Percentiles rank a stretch among this genome's conserved stretches.
These are phyloP conservation scores for Arbacia lixula DNA, from an alignment of 53 echinoderm and acorn worm species.

Conservation along the genomic window DNA sequence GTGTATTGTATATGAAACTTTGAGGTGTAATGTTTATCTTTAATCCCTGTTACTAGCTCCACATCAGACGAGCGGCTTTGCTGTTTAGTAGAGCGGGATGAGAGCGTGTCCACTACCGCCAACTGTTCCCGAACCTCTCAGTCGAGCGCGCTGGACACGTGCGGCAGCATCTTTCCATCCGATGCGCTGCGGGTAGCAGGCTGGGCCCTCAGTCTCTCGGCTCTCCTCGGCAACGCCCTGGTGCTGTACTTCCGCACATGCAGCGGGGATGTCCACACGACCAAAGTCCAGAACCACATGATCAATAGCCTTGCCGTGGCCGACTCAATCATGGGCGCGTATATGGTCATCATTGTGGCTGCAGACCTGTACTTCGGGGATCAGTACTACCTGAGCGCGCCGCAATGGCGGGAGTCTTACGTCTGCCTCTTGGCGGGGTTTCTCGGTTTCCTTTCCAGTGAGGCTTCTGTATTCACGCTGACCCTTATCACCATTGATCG, in stretches of 20 bases:
- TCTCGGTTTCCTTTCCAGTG: conserved; percentile 28
- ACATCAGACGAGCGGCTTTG: conserved; percentile 5
- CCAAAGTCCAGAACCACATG: neutral
- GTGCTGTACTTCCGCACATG: neutral
- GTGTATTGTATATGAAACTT: too few species aligned
- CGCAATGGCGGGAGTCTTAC: neutral
- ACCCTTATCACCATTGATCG: conserved; percentile 35
- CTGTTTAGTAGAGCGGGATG: neutral
- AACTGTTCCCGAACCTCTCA: neutral
- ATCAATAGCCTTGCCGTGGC: conserved; percentile 21
- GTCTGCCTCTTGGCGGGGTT: conserved; percentile 14
- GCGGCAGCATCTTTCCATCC: neutral
- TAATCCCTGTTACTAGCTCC: too few species aligned
- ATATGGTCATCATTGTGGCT: conserved; percentile 25
- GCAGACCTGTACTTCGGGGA: neutral
- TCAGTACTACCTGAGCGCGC: neutral
- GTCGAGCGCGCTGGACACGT: conserved; percentile 7
- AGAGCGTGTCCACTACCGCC: neutral
- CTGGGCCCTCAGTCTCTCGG: neutral
- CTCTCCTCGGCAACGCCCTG: conserved; percentile 5
- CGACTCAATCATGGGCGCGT: conserved; percentile 4
- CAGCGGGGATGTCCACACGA: neutral
- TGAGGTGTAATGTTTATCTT: too few species aligned
- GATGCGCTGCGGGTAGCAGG: neutral
- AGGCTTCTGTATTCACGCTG: conserved; percentile 7